Evolutionary conservation across 2,797 vertebrate genomes (phyloP).

Genomic region (Peromyscus eremicus): DNA sequence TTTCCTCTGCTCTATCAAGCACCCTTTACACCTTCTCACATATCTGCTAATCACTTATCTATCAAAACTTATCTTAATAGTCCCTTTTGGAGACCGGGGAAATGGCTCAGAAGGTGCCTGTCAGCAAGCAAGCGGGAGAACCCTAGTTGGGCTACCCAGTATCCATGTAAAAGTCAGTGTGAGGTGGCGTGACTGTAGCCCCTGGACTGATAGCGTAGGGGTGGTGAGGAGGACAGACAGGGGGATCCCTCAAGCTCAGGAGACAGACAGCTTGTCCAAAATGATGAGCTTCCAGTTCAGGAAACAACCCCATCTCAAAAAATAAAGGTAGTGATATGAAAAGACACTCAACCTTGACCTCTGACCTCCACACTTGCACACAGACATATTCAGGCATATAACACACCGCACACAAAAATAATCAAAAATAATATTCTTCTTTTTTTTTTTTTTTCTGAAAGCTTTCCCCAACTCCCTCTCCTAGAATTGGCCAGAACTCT

Average conservation of each 20-base stretch:
- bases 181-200: not conserved
- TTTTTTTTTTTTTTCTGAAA: not conserved
- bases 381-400: not conserved
- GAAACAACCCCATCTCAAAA: not conserved
- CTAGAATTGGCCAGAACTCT: not conserved
- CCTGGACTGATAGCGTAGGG: too few relatives aligned
- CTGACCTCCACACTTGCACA: not conserved
- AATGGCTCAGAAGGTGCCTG: not conserved
- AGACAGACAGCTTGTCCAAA: not conserved
- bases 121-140: not conserved
- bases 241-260: not conserved
- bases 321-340: not conserved
- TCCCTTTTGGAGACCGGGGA: not conserved
- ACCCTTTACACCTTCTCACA: not conserved
- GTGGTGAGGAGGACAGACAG: not conserved
- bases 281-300: not conserved
- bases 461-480: not conserved
- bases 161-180: not conserved
- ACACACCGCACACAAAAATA: not conserved
- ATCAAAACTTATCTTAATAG: conserved; percentile 17
- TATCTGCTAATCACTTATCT: not conserved
- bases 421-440: not conserved
- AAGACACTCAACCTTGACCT: not conserved
- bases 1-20: not conserved
- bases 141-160: not conserved